phyloP scores from a whole-genome alignment of 1,140 invertebrate genomes.

The Dreissena rostriformis region DNA sequence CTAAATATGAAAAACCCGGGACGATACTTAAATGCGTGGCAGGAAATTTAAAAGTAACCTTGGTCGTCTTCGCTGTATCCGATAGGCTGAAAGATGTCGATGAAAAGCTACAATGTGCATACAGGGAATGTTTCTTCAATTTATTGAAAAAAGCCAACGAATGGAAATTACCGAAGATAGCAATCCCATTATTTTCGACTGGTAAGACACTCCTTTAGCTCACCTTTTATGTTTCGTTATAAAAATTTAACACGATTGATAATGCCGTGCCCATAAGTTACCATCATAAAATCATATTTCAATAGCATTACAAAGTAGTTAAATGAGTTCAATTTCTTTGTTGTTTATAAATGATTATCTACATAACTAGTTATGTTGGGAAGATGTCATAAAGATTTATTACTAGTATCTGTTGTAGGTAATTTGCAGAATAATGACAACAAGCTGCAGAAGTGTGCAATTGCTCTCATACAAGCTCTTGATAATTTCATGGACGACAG shows the following conservation, averaged over 20 bases:
- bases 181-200: conserved; percentile 34
- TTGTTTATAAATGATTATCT: no score
- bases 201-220: not conserved
- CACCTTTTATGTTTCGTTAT: not conserved
- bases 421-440: conserved; percentile 8
- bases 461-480: conserved; percentile 12
- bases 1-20: not conserved
- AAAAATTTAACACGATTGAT: not conserved
- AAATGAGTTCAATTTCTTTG: no score
- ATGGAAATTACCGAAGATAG: conserved; percentile 4
- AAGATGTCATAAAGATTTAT: not conserved
- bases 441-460: not conserved
- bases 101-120: not conserved
- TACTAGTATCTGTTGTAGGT: not conserved
- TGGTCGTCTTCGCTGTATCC: conserved; percentile 3
- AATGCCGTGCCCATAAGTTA: no score
- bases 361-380: no score
- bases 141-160: conserved; percentile 13
- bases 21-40: conserved; percentile 16
- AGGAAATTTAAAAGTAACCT: conserved; percentile 6
- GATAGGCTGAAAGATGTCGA: conserved; percentile 8
- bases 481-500: not conserved
- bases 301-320: no score
- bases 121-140: not conserved
- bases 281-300: no score